phyloP scores from a whole-genome alignment of 2,797 vertebrate species.

The Chloroceryle amazona region DNA sequence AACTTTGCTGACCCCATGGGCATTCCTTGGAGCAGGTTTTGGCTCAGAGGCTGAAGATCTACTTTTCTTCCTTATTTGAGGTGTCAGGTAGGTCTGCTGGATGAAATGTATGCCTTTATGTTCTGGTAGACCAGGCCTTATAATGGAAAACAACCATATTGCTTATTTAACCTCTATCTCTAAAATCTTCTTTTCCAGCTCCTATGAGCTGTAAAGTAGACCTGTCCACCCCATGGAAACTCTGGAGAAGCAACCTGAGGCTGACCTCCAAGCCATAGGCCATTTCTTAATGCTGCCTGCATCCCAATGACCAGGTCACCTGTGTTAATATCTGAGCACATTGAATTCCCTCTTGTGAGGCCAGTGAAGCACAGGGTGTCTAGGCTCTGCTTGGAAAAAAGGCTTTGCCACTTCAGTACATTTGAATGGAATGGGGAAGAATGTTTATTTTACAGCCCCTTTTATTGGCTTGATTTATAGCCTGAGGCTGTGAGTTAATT shows the following conservation, averaged over 20 bases:
- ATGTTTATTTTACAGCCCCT: slow-evolving; percentile 88
- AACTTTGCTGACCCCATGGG: slow-evolving; percentile 2
- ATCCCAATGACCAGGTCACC: slow-evolving; percentile 82
- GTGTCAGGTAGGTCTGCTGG: background rate
- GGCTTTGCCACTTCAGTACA: slow-evolving; percentile 83
- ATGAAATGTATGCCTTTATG: slow-evolving; percentile 19
- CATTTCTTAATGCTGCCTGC: slow-evolving; percentile 67
- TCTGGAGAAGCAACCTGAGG: slow-evolving; percentile 5
- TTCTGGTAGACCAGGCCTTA: background rate
- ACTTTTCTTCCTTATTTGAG: slow-evolving; percentile 24
- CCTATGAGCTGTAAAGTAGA: slow-evolving; percentile 39
- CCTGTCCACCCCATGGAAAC: background rate
- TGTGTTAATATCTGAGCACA: slow-evolving; percentile 71
- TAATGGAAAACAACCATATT: background rate
- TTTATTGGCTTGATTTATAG: slow-evolving; percentile 87
- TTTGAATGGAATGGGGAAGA: slow-evolving; percentile 84
- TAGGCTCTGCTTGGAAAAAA: slow-evolving; percentile 66
- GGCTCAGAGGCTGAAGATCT: slow-evolving; percentile 7
- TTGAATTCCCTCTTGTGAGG: slow-evolving; percentile 67
- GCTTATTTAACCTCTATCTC: slow-evolving; percentile 58
- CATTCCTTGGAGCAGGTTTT: slow-evolving; percentile 30
- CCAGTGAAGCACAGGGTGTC: slow-evolving; percentile 78
- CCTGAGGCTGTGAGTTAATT: slow-evolving; percentile 87
- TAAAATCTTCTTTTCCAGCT: background rate
- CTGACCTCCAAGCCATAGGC: slow-evolving; percentile 52